phyloP scores from a whole-genome alignment of 2,888 invertebrate genomes.

The Kuschelorhynchus macadamiae region DNA sequence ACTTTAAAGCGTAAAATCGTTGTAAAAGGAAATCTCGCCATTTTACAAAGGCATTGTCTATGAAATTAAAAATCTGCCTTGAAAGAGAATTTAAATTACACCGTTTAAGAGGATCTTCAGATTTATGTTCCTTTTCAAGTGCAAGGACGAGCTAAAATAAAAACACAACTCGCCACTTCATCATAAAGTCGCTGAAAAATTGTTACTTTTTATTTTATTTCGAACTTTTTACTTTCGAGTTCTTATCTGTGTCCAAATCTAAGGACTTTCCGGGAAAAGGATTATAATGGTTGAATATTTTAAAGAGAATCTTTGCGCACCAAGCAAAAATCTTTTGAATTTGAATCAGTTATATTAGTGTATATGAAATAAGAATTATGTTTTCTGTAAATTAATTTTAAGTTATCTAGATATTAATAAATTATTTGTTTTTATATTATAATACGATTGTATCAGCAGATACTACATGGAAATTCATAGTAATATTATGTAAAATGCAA shows the following conservation, averaged over 20 bases:
- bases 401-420: no score
- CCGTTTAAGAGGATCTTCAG: constrained; percentile 44
- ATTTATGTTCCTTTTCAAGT: constrained; percentile 47
- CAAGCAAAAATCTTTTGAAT: no score
- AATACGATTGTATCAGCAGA: no score
- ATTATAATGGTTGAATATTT: constrained; percentile 27
- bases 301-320: neutral
- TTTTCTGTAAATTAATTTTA: no score
- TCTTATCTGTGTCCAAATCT: constrained; percentile 25
- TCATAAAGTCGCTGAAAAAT: constrained; percentile 46
- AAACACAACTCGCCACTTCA: constrained; percentile 43
- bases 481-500: no score
- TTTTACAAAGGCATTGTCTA: constrained; percentile 26
- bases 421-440: no score
- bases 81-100: constrained; percentile 46
- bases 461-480: no score
- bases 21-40: neutral
- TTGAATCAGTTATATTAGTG: no score
- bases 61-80: constrained; percentile 45
- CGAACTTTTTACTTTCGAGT: constrained; percentile 16
- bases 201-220: constrained; percentile 41
- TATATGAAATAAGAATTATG: no score
- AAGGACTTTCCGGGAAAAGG: constrained; percentile 22
- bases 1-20: no score
- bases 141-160: constrained; percentile 43